phyloP scores from a whole-genome alignment of 2,113 vertebrate genomes.

The Rallus limicola region DNA sequence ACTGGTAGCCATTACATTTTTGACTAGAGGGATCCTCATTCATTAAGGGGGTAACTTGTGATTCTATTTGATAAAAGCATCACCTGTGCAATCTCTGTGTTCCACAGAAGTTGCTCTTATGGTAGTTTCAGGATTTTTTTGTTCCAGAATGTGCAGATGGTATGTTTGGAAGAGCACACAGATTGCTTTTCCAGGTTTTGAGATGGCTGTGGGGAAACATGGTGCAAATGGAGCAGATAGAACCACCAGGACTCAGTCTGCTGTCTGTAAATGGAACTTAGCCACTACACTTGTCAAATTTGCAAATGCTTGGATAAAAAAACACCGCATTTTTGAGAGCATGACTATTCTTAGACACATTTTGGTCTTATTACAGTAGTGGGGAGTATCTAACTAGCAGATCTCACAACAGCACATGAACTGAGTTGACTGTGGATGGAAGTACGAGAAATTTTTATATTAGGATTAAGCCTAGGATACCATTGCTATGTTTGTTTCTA shows the following conservation, averaged over 20 bases:
- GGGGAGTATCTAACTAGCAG: background rate
- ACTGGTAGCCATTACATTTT: background rate
- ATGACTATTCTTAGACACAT: background rate
- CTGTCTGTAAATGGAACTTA: background rate
- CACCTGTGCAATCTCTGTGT: background rate
- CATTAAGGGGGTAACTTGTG: background rate
- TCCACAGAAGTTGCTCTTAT: background rate
- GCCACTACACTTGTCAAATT: background rate
- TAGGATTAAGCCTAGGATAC: background rate
- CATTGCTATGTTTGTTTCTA: background rate
- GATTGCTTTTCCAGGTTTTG: background rate
- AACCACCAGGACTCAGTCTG: background rate
- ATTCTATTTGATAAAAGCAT: background rate
- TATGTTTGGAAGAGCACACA: background rate
- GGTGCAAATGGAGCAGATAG: background rate
- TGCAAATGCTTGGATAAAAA: background rate
- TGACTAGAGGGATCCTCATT: background rate
- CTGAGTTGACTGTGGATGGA: background rate
- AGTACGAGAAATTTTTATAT: background rate
- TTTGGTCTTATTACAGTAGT: background rate
- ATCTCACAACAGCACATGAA: background rate
- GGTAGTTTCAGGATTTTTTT: background rate
- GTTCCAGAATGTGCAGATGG: background rate
- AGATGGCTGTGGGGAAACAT: background rate
- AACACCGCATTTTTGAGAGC: background rate